Conservation (phyloP, 2,888 invertebrate species). For the Cheilosia vulpina region DNA sequence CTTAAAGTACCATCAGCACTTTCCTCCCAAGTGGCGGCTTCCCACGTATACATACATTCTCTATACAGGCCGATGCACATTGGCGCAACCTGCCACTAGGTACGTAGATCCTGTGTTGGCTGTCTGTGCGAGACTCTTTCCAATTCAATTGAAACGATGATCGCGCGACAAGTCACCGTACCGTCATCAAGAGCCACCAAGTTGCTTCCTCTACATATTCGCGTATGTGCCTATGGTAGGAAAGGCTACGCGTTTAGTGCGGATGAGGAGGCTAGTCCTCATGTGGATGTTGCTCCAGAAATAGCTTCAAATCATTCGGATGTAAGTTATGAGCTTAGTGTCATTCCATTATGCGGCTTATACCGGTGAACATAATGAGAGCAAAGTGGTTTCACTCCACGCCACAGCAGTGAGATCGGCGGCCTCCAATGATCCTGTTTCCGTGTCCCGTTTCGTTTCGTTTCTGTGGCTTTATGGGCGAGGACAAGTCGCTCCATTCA, state of each 20-base stretch:
- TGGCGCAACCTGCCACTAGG: constrained; percentile 40
- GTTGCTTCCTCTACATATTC: constrained; percentile 37
- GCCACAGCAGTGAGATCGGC: constrained; percentile 36
- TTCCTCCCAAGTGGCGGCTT: constrained; percentile 25
- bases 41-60: constrained; percentile 32
- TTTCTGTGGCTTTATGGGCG: constrained; percentile 33
- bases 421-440: constrained; percentile 66
- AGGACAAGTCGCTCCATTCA: constrained; percentile 65
- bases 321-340: constrained; percentile 76
- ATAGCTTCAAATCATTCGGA: constrained; percentile 75
- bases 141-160: constrained; percentile 62
- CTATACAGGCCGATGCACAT: background rate
- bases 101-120: constrained; percentile 20
- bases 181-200: constrained; percentile 47
- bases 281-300: constrained; percentile 60
- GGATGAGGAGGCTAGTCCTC: constrained; percentile 18
- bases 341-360: constrained; percentile 74
- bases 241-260: constrained; percentile 2
- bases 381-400: constrained; percentile 70
- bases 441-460: constrained; percentile 60
- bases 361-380: constrained; percentile 69
- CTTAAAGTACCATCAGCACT: background rate
- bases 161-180: constrained; percentile 66
- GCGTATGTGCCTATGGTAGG: background rate
- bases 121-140: constrained; percentile 40